Evolutionary conservation across 1,140 invertebrate species (phyloP).

Genomic region (Metopolophium dirhodum): DNA sequence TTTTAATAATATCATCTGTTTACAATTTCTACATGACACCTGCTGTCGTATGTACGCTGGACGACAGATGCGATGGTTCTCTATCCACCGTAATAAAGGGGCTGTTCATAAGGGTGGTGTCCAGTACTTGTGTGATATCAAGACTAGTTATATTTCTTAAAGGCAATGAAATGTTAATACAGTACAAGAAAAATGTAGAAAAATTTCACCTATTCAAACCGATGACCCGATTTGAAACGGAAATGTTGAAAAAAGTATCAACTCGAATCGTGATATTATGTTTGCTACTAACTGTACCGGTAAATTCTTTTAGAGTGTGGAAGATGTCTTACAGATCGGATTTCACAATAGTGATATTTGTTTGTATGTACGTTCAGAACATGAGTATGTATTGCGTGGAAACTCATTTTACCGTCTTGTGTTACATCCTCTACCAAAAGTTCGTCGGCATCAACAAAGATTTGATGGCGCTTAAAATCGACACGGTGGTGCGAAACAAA

Average conservation of each 20-base stretch:
- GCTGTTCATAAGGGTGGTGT: neutral
- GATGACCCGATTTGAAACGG: neutral
- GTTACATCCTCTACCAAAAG: neutral
- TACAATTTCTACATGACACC: neutral
- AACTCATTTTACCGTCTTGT: neutral
- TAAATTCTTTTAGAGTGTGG: neutral
- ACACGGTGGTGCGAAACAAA: neutral
- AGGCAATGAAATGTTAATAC: neutral
- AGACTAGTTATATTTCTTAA: neutral
- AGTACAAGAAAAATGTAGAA: constrained; percentile 5
- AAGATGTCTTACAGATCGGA: neutral
- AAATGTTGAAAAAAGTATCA: neutral
- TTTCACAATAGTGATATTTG: neutral
- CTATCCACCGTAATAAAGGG: neutral
- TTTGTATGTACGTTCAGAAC: constrained; percentile 9
- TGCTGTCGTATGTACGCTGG: neutral
- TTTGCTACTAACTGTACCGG: neutral
- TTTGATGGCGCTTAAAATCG: neutral
- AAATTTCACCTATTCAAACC: neutral
- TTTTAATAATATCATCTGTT: neutral
- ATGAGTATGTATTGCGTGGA: neutral
- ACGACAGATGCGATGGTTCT: neutral
- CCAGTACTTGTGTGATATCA: neutral
- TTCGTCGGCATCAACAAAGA: neutral
- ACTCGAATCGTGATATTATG: neutral